A percentile compares a stretch with the other conserved stretches of the same genome.
phyloP scores from a whole-genome alignment of 1,140 invertebrate species.

The Drosophila fuyamai region DNA sequence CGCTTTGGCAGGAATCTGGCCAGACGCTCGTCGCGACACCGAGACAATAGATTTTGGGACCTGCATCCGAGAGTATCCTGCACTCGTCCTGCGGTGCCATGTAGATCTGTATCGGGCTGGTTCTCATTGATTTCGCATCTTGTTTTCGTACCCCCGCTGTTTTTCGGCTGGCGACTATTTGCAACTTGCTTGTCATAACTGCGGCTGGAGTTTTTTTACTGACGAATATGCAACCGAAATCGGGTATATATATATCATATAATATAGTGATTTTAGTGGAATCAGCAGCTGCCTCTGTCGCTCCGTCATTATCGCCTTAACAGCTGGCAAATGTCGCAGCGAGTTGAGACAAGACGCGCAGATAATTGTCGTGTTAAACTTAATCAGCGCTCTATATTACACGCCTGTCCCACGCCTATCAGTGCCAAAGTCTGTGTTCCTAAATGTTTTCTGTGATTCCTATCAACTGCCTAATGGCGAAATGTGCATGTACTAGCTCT shows the following conservation, averaged over 20 bases:
- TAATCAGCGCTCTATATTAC: constrained; percentile 63
- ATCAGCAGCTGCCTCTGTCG: constrained; percentile 26
- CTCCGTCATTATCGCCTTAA: constrained; percentile 56
- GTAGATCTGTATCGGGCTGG: constrained; percentile 62
- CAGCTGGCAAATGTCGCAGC: constrained; percentile 76
- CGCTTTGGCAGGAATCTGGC: constrained; percentile 56
- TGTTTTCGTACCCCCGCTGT: constrained; percentile 45
- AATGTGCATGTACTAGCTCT: constrained; percentile 22
- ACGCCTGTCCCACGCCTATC: constrained; percentile 44
- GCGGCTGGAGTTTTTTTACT: constrained; percentile 7
- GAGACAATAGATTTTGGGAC: constrained; percentile 58
- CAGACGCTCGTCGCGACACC: constrained; percentile 46
- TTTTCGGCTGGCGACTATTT: constrained; percentile 11
- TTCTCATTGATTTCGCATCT: constrained; percentile 49
- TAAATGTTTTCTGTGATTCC: constrained; percentile 44
- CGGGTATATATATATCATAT: not conserved
- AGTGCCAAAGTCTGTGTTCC: constrained; percentile 48
- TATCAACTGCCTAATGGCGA: constrained; percentile 30
- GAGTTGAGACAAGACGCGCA: constrained; percentile 67
- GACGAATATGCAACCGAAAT: constrained; percentile 16
- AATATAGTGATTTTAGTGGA: not conserved
- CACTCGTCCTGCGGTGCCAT: constrained; percentile 39
- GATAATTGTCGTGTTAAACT: constrained; percentile 74
- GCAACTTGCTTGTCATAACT: constrained; percentile 40
- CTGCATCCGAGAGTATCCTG: constrained; percentile 35